Conservation (phyloP, 1,140 invertebrate genomes). For the Venturia canescens region DNA sequence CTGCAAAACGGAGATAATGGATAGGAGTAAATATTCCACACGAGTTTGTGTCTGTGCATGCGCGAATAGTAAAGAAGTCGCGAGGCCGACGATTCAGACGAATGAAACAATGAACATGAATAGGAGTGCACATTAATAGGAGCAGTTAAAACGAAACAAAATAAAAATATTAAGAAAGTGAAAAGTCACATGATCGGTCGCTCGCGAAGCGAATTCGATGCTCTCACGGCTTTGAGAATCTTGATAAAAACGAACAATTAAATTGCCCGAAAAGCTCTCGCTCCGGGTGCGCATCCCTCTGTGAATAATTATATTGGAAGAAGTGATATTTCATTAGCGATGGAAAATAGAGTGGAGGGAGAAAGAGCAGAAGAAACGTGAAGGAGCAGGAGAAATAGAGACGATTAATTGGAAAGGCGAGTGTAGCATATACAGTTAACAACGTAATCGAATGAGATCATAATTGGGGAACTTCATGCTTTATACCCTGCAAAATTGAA, state of each 20-base stretch:
- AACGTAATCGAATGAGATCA: slow-evolving; percentile 40
- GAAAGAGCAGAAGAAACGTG: background rate
- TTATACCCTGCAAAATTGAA: background rate
- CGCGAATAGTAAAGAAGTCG: too few relatives aligned
- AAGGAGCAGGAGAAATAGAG: too few relatives aligned
- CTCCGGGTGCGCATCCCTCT: background rate
- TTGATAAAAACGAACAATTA: background rate
- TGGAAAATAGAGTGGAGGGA: background rate
- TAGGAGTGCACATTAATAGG: too few relatives aligned
- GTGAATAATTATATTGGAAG: background rate
- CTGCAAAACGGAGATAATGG: too few relatives aligned
- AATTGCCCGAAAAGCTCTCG: background rate
- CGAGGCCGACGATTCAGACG: too few relatives aligned
- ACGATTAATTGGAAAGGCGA: background rate
- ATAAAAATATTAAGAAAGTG: background rate
- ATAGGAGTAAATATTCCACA: too few relatives aligned
- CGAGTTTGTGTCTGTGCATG: too few relatives aligned
- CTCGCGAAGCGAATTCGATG: background rate
- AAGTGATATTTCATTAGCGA: slow-evolving; percentile 24
- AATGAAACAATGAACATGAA: too few relatives aligned
- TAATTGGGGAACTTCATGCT: slow-evolving; percentile 36
- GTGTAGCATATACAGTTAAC: slow-evolving; percentile 29
- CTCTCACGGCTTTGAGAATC: background rate
- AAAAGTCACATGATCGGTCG: too few relatives aligned
- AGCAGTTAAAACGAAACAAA: background rate